A percentile compares a stretch with the other conserved stretches of the same genome.
Conservation (phyloP, 2,888 invertebrate species). For the Drosophila pseudotalamancana region DNA sequence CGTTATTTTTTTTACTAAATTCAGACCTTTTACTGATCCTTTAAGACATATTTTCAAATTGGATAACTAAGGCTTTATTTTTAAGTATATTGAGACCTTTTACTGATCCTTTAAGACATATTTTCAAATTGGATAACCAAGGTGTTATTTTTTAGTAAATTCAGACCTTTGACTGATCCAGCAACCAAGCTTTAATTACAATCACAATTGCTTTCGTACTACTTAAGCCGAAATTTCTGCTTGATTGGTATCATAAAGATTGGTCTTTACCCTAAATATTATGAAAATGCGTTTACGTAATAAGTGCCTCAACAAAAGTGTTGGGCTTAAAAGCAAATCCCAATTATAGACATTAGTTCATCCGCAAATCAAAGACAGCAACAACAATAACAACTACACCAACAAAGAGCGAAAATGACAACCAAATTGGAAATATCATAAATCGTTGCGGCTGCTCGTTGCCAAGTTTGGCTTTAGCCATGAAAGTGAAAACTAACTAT, state of each 20-base stretch:
- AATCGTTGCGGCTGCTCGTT: slow-evolving; percentile 57
- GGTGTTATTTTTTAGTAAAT: no score
- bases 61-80: neutral
- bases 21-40: no score
- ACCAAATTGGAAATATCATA: slow-evolving; percentile 60
- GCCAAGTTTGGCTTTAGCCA: slow-evolving; percentile 51
- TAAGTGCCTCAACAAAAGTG: slow-evolving; percentile 25
- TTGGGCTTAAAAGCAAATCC: slow-evolving; percentile 20
- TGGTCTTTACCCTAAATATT: slow-evolving; percentile 18
- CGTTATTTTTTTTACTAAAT: no score
- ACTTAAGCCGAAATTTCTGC: neutral
- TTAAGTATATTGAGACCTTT: no score
- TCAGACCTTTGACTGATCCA: no score
- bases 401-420: slow-evolving; percentile 37
- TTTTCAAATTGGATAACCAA: neutral
- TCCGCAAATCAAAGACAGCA: slow-evolving; percentile 54
- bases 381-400: slow-evolving; percentile 6
- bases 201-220: no score
- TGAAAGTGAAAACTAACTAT: slow-evolving; percentile 69
- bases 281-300: slow-evolving; percentile 53
- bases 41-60: neutral
- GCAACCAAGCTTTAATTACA: no score
- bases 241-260: slow-evolving; percentile 16
- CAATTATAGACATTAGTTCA: slow-evolving; percentile 71
- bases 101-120: neutral